These are phyloP conservation scores for Xiphophorus couchianus DNA, from an alignment of 2,113 vertebrate genomes.

Conservation along the genomic window DNA sequence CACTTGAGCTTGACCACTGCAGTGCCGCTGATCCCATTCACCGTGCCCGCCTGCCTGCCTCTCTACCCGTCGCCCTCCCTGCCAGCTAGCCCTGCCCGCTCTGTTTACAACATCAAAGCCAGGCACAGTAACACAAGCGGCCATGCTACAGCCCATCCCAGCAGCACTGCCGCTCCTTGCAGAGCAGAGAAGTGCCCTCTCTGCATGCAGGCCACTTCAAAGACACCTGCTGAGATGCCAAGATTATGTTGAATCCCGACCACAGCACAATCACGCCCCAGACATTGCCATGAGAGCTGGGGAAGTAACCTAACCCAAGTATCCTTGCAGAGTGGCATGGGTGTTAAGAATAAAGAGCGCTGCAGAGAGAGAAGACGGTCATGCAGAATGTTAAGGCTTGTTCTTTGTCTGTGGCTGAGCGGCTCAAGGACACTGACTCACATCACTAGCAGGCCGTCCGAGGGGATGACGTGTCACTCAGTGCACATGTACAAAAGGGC, in stretches of 20 bases:
- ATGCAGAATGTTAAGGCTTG: constrained; percentile 53
- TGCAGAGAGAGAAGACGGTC: constrained; percentile 48
- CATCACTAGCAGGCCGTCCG: constrained; percentile 67
- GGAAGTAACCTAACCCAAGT: constrained; percentile 12
- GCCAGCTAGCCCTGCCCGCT: constrained; percentile 61
- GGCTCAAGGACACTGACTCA: constrained; percentile 83
- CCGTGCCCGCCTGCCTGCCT: constrained; percentile 45
- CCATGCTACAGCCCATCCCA: constrained; percentile 70
- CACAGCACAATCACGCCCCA: constrained; percentile 29
- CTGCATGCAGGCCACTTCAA: constrained; percentile 68
- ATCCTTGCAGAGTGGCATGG: constrained; percentile 24
- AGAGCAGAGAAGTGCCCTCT: constrained; percentile 62
- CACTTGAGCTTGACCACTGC: constrained; percentile 66
- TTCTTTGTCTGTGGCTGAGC: constrained; percentile 71
- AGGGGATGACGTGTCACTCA: constrained; percentile 77
- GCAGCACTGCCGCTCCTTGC: constrained; percentile 54
- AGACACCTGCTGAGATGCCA: constrained; percentile 69
- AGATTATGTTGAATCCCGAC: constrained; percentile 50
- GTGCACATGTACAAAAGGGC: constrained; percentile 68
- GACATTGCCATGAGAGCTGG: constrained; percentile 26
- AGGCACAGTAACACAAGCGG: constrained; percentile 67
- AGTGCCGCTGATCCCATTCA: constrained; percentile 72
- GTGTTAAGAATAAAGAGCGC: constrained; percentile 43
- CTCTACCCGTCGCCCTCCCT: constrained; percentile 29
- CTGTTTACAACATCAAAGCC: constrained; percentile 76